Conservation (phyloP, 2,113 vertebrate species). For the Vimba vimba region DNA sequence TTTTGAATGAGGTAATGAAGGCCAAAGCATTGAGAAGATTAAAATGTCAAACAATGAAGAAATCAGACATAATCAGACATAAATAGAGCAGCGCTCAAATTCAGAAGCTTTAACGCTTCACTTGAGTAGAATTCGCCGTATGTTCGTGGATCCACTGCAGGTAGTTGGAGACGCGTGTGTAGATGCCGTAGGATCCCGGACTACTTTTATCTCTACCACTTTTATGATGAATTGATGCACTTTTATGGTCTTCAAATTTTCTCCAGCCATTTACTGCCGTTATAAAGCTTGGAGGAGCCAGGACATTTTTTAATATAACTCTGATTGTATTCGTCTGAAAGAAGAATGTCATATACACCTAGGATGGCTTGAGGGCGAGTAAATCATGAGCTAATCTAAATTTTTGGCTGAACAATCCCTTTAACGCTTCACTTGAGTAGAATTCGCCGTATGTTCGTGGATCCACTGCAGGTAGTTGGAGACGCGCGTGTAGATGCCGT, state of each 20-base stretch:
- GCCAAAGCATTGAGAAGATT: not conserved
- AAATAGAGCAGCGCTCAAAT: not conserved
- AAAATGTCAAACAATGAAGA: not conserved
- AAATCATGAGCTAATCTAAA: no score
- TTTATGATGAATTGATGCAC: no score
- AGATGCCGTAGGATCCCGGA: constrained; percentile 85
- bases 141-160: constrained; percentile 81
- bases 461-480: constrained; percentile 87
- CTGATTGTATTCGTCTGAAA: no score
- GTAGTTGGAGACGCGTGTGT: no score
- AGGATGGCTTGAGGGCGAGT: no score
- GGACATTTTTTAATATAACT: no score
- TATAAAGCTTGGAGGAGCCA: no score
- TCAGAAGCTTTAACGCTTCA: not conserved
- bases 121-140: constrained; percentile 57
- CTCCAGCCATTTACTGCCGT: no score
- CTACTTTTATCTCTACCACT: no score
- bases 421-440: not conserved
- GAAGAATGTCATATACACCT: no score
- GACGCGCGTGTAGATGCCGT: constrained; percentile 92
- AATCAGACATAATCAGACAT: not conserved
- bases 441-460: constrained; percentile 63
- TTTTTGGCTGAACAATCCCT: no score
- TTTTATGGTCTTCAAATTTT: no score
- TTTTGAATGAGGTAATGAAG: not conserved